Evolutionary conservation across 2,888 invertebrate genomes (phyloP).

Genomic region (Acanthosoma haemorrhoidale): DNA sequence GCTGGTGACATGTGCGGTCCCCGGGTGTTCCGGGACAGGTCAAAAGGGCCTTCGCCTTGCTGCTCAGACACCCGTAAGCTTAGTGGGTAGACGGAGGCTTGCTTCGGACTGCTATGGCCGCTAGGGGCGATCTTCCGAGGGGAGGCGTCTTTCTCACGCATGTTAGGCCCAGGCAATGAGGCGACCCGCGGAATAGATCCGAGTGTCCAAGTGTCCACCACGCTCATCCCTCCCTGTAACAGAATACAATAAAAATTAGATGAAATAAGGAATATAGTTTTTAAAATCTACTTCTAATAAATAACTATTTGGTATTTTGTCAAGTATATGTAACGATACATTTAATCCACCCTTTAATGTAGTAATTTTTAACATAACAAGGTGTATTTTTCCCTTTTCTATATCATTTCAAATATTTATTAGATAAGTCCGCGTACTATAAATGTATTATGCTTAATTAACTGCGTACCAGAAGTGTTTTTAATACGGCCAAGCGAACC

Average conservation of each 20-base stretch:
- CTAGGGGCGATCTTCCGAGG: slow-evolving; percentile 52
- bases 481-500: no score
- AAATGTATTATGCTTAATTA: no score
- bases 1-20: slow-evolving; percentile 43
- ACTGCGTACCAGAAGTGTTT: no score
- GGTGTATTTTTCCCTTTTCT: no score
- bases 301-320: no score
- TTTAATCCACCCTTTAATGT: no score
- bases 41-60: slow-evolving; percentile 58
- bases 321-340: no score
- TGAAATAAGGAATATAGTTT: background rate
- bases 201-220: slow-evolving; percentile 58
- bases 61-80: slow-evolving; percentile 53
- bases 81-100: slow-evolving; percentile 66
- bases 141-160: slow-evolving; percentile 88
- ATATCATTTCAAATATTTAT: no score
- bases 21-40: slow-evolving; percentile 52
- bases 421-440: no score
- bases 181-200: slow-evolving; percentile 50
- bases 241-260: slow-evolving; percentile 36
- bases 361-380: no score
- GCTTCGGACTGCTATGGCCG: slow-evolving; percentile 52
- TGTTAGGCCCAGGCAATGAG: slow-evolving; percentile 51
- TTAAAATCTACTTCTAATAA: no score
- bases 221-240: slow-evolving; percentile 54